Evolutionary conservation across 2,888 invertebrate species (phyloP).

Genomic region (Ophion obscuratus): DNA sequence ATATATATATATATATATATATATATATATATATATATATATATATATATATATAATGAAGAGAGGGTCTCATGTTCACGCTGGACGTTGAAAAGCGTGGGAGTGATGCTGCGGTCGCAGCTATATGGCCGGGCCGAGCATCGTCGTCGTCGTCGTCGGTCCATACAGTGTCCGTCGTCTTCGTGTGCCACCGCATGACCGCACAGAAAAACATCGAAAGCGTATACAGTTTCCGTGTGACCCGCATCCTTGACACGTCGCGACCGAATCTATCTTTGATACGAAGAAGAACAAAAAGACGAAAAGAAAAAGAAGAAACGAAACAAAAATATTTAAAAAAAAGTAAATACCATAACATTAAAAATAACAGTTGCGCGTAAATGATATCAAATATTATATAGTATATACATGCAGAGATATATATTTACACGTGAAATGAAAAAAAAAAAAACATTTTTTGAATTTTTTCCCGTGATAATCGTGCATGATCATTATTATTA

Average conservation of each 20-base stretch:
- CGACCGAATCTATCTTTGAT: constrained; percentile 32
- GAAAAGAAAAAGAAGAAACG: not conserved
- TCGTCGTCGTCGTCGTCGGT: constrained; percentile 39
- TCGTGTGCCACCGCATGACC: constrained; percentile 51
- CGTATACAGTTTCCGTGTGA: constrained; percentile 73
- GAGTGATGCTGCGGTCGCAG: constrained; percentile 68
- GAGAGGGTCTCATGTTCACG: constrained; percentile 70
- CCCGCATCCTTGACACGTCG: constrained; percentile 68
- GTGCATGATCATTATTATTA: too few relatives aligned
- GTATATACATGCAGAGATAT: too few relatives aligned
- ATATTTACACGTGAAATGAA: too few relatives aligned
- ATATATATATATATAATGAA: constrained; percentile 17
- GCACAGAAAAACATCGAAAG: constrained; percentile 59
- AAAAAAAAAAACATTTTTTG: not conserved
- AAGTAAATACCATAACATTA: not conserved
- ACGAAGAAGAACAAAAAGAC: not conserved
- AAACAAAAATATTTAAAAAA: not conserved
- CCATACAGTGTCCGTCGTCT: constrained; percentile 30
- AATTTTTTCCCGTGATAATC: not conserved
- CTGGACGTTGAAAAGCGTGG: constrained; percentile 67
- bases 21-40: not conserved
- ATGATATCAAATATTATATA: not conserved
- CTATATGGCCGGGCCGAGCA: constrained; percentile 49
- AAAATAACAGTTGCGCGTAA: not conserved
- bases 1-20: not conserved